phyloP scores from a whole-genome alignment of 2,797 vertebrate genomes.

The Acanthornis magna region DNA sequence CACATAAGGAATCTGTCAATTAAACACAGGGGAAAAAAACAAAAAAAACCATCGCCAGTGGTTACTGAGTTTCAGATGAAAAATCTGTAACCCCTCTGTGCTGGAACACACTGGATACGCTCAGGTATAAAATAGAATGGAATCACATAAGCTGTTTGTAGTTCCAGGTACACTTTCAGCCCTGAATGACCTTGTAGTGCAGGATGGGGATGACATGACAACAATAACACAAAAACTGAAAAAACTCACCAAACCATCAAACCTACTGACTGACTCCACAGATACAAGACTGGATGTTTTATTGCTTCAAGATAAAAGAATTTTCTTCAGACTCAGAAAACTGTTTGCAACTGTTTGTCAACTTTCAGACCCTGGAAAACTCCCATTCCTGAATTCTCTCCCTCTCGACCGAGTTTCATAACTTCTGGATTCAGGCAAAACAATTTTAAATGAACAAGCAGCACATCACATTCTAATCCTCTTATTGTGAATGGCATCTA shows the following conservation, averaged over 20 bases:
- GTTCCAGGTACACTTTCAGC: not conserved
- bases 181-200: not conserved
- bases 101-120: not conserved
- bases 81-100: not conserved
- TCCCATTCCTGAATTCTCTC: not conserved
- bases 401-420: not conserved
- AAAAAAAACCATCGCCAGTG: not conserved
- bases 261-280: not conserved
- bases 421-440: not conserved
- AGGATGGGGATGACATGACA: not conserved
- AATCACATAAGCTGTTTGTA: not conserved
- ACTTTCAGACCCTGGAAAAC: not conserved
- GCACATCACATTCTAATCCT: not conserved
- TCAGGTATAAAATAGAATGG: not conserved
- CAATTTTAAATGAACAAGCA: not conserved
- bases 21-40: not conserved
- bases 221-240: not conserved
- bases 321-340: not conserved
- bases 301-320: not conserved
- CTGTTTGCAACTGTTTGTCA: not conserved
- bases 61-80: not conserved
- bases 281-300: not conserved
- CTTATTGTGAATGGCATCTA: not conserved
- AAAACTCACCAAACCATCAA: not conserved
- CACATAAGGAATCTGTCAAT: not conserved